Conservation (phyloP, 2,113 vertebrate genomes). For the Esox niger region DNA sequence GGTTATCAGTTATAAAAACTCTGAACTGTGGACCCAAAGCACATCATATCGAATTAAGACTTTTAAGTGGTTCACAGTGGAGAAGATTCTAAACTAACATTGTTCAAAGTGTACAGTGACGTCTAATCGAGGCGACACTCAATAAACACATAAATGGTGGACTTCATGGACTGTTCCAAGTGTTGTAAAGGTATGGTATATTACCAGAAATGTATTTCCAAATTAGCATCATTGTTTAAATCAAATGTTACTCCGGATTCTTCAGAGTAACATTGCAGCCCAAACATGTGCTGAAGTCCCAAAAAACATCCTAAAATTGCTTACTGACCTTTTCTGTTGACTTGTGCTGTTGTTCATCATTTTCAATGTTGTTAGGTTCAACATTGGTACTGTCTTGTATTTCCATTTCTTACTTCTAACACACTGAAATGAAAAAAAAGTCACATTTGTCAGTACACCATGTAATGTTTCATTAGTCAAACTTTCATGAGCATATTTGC, state of each 20-base stretch:
- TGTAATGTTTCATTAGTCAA: too few species aligned
- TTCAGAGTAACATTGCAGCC: too few species aligned
- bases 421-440: neutral
- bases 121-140: neutral
- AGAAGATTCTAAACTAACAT: neutral
- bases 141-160: neutral
- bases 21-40: neutral
- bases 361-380: neutral
- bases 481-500: neutral
- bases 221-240: too few species aligned
- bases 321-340: neutral
- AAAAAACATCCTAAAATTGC: neutral
- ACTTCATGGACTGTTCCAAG: too few species aligned
- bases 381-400: neutral
- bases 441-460: too few species aligned
- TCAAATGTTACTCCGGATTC: too few species aligned
- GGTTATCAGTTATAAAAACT: neutral
- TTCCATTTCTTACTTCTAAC: neutral
- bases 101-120: neutral
- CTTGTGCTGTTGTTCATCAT: neutral
- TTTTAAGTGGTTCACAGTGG: neutral
- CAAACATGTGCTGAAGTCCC: neutral
- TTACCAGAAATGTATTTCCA: too few species aligned
- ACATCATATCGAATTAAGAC: neutral
- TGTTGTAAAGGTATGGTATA: too few species aligned